phyloP scores from a whole-genome alignment of 2,888 invertebrate species.

The Eremobia ochroleuca region DNA sequence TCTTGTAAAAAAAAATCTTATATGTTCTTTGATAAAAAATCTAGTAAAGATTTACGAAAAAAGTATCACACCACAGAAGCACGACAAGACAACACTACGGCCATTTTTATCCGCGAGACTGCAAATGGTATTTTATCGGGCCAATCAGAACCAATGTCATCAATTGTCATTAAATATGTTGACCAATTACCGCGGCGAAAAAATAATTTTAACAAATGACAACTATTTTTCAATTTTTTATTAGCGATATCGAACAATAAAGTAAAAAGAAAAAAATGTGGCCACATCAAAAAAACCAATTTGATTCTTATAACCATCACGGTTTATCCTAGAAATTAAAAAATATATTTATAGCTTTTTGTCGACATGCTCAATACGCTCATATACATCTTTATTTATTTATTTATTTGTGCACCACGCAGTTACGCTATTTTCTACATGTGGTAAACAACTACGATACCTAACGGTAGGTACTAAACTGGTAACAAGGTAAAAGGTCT shows the following conservation, averaged over 20 bases:
- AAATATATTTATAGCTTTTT: neutral
- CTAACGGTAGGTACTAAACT: neutral
- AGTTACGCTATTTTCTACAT: neutral
- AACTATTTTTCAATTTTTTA: conserved; percentile 44
- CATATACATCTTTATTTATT: neutral
- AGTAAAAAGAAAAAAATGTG: conserved; percentile 44
- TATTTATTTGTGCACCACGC: neutral
- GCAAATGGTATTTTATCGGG: conserved; percentile 57
- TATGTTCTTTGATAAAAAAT: conserved; percentile 70
- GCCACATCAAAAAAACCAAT: conserved; percentile 35
- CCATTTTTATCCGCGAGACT: conserved; percentile 90
- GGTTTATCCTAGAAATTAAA: conserved; percentile 17
- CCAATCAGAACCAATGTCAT: conserved; percentile 73
- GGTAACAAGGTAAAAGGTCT: neutral
- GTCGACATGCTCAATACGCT: neutral
- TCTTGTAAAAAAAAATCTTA: conserved; percentile 61
- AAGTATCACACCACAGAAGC: conserved; percentile 77
- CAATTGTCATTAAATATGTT: conserved; percentile 34
- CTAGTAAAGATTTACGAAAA: conserved; percentile 77
- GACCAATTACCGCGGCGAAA: conserved; percentile 64
- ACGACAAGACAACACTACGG: conserved; percentile 85
- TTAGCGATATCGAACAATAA: conserved; percentile 31
- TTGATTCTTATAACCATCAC: conserved; percentile 1
- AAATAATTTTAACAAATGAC: conserved; percentile 60
- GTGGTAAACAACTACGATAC: neutral